phyloP scores from a whole-genome alignment of 2,113 vertebrate genomes.

The Phylloscopus trochilus region DNA sequence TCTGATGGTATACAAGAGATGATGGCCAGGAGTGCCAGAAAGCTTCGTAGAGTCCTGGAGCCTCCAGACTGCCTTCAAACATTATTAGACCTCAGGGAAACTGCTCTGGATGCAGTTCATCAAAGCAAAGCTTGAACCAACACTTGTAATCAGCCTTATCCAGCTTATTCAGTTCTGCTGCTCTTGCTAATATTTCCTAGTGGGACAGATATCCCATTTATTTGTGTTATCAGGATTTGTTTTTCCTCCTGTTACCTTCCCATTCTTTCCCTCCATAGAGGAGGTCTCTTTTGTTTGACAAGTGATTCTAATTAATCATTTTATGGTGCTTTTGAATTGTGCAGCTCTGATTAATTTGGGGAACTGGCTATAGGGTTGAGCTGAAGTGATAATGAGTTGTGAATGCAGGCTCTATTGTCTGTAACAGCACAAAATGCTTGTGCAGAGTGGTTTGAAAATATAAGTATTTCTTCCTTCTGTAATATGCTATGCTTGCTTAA shows the following conservation, averaged over 20 bases:
- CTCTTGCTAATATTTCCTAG: neutral
- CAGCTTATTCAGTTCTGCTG: neutral
- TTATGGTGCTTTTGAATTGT: conserved; percentile 26
- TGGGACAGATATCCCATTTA: conserved; percentile 13
- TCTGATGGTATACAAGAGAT: neutral
- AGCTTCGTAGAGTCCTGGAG: neutral
- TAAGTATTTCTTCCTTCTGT: conserved; percentile 1
- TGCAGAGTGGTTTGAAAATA: neutral
- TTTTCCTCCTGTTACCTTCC: conserved; percentile 4
- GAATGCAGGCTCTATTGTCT: neutral
- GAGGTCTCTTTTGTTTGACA: conserved; percentile 40
- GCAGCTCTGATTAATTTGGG: conserved; percentile 30
- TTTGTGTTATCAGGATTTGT: conserved; percentile 40
- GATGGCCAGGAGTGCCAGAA: neutral
- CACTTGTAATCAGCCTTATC: neutral
- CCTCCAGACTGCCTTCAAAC: neutral
- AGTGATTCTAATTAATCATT: conserved; percentile 68
- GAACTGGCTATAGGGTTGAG: neutral
- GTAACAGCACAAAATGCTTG: neutral
- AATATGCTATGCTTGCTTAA: conserved; percentile 48
- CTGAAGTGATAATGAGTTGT: neutral
- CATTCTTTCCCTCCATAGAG: conserved; percentile 14
- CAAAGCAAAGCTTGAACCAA: neutral
- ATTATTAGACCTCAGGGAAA: neutral
- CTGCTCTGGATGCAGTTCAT: neutral